Percentiles rank a stretch among this genome's conserved stretches.
phyloP scores from a whole-genome alignment of 2,797 vertebrate genomes.

The Anomalospiza imberbis region DNA sequence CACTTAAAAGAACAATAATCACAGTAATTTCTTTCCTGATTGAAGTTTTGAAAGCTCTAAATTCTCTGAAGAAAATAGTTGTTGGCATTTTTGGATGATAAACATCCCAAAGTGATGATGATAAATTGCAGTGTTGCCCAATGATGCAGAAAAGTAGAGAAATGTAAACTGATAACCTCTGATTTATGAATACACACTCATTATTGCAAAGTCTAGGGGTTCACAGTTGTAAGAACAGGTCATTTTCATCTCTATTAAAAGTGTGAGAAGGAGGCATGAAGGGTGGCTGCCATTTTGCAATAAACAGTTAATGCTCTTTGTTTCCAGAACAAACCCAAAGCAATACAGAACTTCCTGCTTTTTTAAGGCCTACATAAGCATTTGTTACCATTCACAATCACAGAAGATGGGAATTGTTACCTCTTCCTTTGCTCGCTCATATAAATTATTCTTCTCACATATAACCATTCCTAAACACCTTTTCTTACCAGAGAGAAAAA shows the following conservation, averaged over 20 bases:
- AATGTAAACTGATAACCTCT: constrained; percentile 11
- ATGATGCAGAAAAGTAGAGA: constrained; percentile 34
- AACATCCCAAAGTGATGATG: constrained; percentile 31
- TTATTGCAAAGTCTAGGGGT: neutral
- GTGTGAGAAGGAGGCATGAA: neutral
- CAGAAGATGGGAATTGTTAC: neutral
- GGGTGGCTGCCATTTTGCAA: neutral
- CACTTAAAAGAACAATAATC: neutral
- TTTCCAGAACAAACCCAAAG: neutral
- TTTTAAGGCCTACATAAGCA: neutral
- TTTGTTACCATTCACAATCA: neutral
- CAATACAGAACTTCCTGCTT: neutral
- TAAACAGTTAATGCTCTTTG: neutral
- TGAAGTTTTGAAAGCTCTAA: neutral
- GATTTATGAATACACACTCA: neutral
- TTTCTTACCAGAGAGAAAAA: neutral
- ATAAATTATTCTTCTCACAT: neutral
- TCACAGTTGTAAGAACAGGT: neutral
- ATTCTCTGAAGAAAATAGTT: constrained; percentile 28
- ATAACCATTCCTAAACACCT: neutral
- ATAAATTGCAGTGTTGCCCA: constrained; percentile 30
- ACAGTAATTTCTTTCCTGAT: neutral
- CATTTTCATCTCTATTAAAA: constrained; percentile 25
- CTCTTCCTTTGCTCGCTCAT: neutral
- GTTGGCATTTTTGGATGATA: constrained; percentile 28